Evolutionary conservation across 2,113 vertebrate genomes (phyloP).

Genomic region (Callocephalon fimbriatum): DNA sequence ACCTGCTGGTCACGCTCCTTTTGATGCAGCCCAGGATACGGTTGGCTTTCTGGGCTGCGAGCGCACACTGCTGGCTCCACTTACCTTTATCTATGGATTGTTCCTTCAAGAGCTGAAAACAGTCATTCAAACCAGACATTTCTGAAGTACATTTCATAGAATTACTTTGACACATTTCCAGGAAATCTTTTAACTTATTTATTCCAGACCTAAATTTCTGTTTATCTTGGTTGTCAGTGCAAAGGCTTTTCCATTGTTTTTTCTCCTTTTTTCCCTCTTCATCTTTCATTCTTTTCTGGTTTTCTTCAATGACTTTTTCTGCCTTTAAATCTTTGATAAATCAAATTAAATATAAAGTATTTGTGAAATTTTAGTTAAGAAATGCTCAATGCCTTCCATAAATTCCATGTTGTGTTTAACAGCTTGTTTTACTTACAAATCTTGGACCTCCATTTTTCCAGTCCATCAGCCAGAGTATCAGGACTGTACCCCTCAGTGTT

Average conservation of each 20-base stretch:
- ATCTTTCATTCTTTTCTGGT: background rate
- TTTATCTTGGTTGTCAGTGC: slow-evolving; percentile 1
- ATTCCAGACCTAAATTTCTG: slow-evolving; percentile 26
- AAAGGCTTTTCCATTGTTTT: background rate
- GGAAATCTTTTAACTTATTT: slow-evolving; percentile 11
- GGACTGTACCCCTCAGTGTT: background rate
- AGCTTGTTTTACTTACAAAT: background rate
- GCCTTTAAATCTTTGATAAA: background rate
- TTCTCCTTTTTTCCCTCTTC: background rate
- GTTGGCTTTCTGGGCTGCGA: background rate
- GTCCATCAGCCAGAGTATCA: background rate
- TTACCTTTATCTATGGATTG: slow-evolving; percentile 17
- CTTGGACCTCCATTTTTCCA: background rate
- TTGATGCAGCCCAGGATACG: background rate
- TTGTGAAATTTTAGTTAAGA: background rate
- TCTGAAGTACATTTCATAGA: slow-evolving; percentile 25
- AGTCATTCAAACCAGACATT: background rate
- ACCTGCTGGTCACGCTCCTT: background rate
- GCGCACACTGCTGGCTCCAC: background rate
- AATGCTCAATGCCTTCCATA: background rate
- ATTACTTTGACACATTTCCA: background rate
- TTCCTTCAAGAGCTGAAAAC: slow-evolving; percentile 33
- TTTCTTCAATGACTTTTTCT: background rate
- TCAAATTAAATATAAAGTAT: background rate
- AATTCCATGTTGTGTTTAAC: background rate